Base-by-base conservation (phyloP, 2,888 invertebrate species). In the Latrodectus hesperus region DNA sequence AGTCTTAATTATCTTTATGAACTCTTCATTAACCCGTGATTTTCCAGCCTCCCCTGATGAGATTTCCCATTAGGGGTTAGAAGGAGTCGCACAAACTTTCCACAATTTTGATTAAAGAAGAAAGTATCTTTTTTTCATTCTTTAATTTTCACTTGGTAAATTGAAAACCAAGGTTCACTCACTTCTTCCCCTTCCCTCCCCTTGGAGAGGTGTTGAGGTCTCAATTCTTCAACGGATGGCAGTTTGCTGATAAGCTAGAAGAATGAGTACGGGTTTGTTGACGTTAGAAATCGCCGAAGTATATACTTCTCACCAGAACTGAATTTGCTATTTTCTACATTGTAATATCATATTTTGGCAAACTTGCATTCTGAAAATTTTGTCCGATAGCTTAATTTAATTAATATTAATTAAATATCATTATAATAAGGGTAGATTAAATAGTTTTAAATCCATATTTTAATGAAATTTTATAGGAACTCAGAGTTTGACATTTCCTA, bases 1-100 rank as follows among this genome's bases (percentile, higher is more conserved):
- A 83, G 68, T 83, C 75, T 64, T 83, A 83, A 83, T 83, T 83
- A 83, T 83, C 75, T 68, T 76, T 75, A 76, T 75, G 82, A 83
- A 83, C 82, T 60, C 67, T 83, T 83, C 82, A 83, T 83, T 83
- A 83, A 83, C 82, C 70, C 64, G 60, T 70, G 75, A 83, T 83
- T 83, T 74, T 75, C 82, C 74, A 64, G 51, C 17, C 6, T 12
- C 16, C 38, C 70, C 55, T 83, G 82, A 83, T 83, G 82, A 83
- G 82, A 60, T 60, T 75, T 70, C 60, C 70, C 82, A 83, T 83
- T 83, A 83, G 68, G 71, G 53, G 14, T 38, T 38, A 38, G 38
- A 38, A 38, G 65, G 38, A 71, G 51, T 9, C 26, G 4, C 64
- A 38, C 38, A 22, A 68, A 26, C 67, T 60, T 68, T 26, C 12